These are phyloP conservation scores for Tringa solitaria DNA, from an alignment of 2,113 vertebrate species.

Conservation along the genomic window DNA sequence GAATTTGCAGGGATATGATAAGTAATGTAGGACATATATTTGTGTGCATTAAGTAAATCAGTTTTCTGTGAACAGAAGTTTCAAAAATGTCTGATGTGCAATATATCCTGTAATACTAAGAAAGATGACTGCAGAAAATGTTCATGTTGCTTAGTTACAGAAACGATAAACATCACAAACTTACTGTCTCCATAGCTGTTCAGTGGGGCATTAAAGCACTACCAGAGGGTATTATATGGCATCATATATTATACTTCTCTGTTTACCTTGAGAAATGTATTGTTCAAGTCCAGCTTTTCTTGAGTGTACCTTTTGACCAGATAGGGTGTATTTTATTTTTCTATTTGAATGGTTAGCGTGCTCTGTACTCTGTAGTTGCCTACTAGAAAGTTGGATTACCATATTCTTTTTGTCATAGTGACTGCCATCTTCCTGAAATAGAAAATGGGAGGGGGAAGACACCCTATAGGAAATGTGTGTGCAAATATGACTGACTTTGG, in stretches of 20 bases:
- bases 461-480: not conserved
- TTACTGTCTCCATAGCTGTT: not conserved
- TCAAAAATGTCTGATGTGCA: not conserved
- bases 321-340: not conserved
- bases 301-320: not conserved
- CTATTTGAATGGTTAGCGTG: not conserved
- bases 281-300: not conserved
- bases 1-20: not conserved
- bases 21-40: not conserved
- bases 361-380: not conserved
- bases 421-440: not conserved
- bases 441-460: not conserved
- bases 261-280: not conserved
- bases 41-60: not conserved
- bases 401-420: not conserved
- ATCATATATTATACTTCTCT: not conserved
- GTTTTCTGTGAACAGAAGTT: not conserved
- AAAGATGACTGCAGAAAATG: not conserved
- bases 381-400: not conserved
- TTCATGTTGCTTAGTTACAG: not conserved
- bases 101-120: not conserved
- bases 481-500: not conserved
- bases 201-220: not conserved
- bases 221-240: not conserved
- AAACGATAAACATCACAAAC: constrained; percentile 2